A percentile compares a stretch with the other conserved stretches of the same genome.
Conservation (phyloP, 1,140 invertebrate species). For the Drosophila nikananu region DNA sequence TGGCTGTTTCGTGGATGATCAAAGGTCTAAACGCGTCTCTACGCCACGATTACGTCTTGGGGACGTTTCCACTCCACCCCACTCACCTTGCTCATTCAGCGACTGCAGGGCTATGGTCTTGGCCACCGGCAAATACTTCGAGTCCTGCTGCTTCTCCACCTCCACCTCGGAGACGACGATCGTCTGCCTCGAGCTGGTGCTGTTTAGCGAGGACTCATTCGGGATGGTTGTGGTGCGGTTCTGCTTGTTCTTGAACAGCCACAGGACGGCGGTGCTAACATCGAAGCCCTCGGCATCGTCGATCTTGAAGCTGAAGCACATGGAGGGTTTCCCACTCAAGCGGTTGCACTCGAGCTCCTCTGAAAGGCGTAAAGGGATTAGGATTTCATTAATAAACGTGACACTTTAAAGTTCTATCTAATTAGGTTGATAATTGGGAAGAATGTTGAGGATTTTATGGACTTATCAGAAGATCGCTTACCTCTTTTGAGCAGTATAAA, state of each 20-base stretch:
- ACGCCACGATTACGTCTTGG: conserved; percentile 17
- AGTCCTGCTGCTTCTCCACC: conserved; percentile 90
- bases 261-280: conserved; percentile 90
- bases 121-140: conserved; percentile 90
- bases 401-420: background rate
- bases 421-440: no score
- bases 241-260: conserved; percentile 90
- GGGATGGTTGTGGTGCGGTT: conserved; percentile 75
- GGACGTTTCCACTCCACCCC: conserved; percentile 6
- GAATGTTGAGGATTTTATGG: no score
- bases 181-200: conserved; percentile 86
- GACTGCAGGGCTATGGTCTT: conserved; percentile 91
- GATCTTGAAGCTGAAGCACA: conserved; percentile 90
- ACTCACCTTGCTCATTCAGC: conserved; percentile 88
- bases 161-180: conserved; percentile 93
- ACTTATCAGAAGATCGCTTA: conserved; percentile 72
- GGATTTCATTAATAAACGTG: background rate
- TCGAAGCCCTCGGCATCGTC: conserved; percentile 89
- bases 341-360: conserved; percentile 71
- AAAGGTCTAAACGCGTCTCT: conserved; percentile 45
- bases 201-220: conserved; percentile 76
- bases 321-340: conserved; percentile 87
- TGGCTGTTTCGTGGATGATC: conserved; percentile 15
- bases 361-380: conserved; percentile 14
- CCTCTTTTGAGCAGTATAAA: conserved; percentile 92